Conservation (phyloP, 2,797 vertebrate species). For the Nasua narica region DNA sequence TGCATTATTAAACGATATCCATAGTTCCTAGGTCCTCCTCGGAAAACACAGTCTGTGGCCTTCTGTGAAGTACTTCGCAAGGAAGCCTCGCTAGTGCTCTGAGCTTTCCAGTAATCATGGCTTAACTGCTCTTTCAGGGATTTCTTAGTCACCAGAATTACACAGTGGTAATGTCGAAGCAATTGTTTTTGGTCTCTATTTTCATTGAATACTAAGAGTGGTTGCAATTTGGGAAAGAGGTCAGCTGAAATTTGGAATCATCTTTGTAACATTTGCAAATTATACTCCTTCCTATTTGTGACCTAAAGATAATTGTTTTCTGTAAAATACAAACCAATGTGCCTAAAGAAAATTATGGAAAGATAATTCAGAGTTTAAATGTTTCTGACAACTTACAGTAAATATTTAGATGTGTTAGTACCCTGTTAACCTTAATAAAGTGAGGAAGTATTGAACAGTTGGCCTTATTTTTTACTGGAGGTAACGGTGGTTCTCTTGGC, state of each 20-base stretch:
- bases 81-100: constrained; percentile 41
- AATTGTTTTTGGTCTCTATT: neutral
- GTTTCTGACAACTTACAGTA: neutral
- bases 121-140: constrained; percentile 55
- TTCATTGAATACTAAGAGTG: constrained; percentile 1
- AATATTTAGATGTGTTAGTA: neutral
- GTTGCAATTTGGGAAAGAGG: neutral
- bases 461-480: neutral
- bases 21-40: constrained; percentile 57
- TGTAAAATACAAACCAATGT: neutral
- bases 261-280: constrained; percentile 58
- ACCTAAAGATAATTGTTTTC: constrained; percentile 59
- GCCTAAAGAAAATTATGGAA: constrained; percentile 14
- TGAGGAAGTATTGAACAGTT: neutral
- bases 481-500: neutral
- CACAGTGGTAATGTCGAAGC: neutral
- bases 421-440: constrained; percentile 77
- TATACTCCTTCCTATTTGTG: constrained; percentile 14
- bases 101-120: constrained; percentile 37
- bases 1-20: constrained; percentile 68
- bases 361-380: neutral
- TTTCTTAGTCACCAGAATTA: constrained; percentile 45
- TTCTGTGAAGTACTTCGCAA: constrained; percentile 75
- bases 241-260: constrained; percentile 4
- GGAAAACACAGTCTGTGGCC: constrained; percentile 74